Base-by-base conservation (phyloP, 2,888 invertebrate species). In the Lamellibrachia satsuma region DNA sequence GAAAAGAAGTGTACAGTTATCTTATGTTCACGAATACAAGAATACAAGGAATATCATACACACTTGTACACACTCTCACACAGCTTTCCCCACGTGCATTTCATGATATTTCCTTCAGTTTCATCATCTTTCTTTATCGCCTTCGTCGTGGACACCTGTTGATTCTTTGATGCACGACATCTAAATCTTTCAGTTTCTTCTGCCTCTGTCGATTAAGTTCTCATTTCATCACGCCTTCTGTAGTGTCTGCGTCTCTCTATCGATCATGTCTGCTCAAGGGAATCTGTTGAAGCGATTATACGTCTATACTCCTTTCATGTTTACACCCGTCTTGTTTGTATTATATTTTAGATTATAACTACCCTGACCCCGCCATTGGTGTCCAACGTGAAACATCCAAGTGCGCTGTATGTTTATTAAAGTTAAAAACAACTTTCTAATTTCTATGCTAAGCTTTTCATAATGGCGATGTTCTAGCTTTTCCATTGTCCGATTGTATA, bases 141-240 rank as follows among this genome's bases (percentile, higher is more conserved):
- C 75, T 22, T 6, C 22, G 75, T 4, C 3, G 60, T n/a, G n/a
- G 75, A 15, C 75, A 75, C 75, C 75, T 75, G 75, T 75, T 75
- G 75, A 75, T 75, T 22, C 75, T 75, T 75, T 75, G 75, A 75
- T 75, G 75, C 75, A 75, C 75, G 75, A 75, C 75, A 75, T 75
- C 22, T 75, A 75, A 75, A 75, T 75, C 75, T 75, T 75, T 75
- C 22, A 75, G 4, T 22, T 15, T 11, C 75, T 75, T 75, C 75
- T 75, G 75, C 75, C 75, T 22, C 0, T 75, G 75, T 6, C n/a
- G 75, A 75, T 75, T 75, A 75, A 75, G 75, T 75, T 75, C 75
- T 75, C 75, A 75, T 75, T 22, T 22, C 75, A 75, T 75, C 15
- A 75, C 75, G 75, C 75, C 75, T 75, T 75, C 75, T 75, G 22